Percentiles rank a stretch among this genome's conserved stretches.
Evolutionary conservation across 2,888 invertebrate genomes (phyloP).

Genomic region (Orgyia antiqua): DNA sequence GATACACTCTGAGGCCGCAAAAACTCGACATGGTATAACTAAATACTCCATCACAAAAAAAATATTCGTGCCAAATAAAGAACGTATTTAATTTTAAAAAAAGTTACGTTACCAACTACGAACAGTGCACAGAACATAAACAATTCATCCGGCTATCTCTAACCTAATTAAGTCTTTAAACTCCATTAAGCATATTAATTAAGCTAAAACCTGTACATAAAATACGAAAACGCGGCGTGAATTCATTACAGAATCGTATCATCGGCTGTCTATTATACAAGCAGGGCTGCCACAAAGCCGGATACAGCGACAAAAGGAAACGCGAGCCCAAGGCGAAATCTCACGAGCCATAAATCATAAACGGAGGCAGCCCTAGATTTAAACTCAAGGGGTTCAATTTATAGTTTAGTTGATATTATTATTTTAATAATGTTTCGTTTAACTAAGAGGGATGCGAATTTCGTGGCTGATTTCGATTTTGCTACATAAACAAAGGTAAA

Average conservation of each 20-base stretch:
- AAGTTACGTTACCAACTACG: too few species aligned
- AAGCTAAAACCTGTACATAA: slow-evolving; percentile 30
- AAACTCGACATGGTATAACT: too few species aligned
- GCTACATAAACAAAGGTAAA: not conserved
- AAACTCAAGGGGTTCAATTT: slow-evolving; percentile 49
- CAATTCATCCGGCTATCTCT: too few species aligned
- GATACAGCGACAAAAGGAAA: slow-evolving; percentile 46
- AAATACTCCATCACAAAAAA: too few species aligned
- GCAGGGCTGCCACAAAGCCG: slow-evolving; percentile 51
- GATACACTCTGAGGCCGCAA: too few species aligned
- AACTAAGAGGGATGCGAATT: not conserved
- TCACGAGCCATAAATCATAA: slow-evolving; percentile 55
- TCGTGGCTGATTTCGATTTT: not conserved
- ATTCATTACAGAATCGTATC: slow-evolving; percentile 41
- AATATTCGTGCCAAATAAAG: too few species aligned
- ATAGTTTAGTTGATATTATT: slow-evolving; percentile 34
- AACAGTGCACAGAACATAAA: too few species aligned
- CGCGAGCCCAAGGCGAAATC: slow-evolving; percentile 45
- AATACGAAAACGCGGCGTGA: slow-evolving; percentile 28
- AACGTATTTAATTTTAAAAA: too few species aligned
- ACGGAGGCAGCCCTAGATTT: slow-evolving; percentile 50
- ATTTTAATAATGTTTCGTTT: slow-evolving; percentile 17
- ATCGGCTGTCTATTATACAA: slow-evolving; percentile 42
- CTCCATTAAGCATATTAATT: slow-evolving; percentile 29
- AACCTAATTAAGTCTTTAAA: slow-evolving; percentile 26